phyloP scores from a whole-genome alignment of 2,797 vertebrate species.

The Monodelphis domestica region DNA sequence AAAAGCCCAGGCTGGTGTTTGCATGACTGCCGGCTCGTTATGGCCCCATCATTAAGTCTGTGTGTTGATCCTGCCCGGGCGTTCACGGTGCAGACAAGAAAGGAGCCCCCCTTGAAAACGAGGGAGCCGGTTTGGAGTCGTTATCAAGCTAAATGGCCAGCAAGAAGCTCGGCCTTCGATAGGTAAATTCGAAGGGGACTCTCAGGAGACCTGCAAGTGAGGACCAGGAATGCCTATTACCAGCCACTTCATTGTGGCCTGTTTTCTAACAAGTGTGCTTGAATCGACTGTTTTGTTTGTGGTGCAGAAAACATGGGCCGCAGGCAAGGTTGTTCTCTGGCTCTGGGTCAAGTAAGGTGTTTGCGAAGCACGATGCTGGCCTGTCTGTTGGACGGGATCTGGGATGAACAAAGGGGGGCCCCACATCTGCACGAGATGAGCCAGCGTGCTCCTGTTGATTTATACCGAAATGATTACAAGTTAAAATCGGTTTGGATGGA shows the following conservation, averaged over 20 bases:
- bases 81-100: constrained; percentile 81
- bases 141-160: constrained; percentile 86
- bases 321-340: constrained; percentile 82
- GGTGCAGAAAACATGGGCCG: constrained; percentile 72
- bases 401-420: neutral
- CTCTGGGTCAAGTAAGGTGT: constrained; percentile 74
- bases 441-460: neutral
- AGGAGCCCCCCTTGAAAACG: constrained; percentile 84
- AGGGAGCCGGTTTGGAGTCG: constrained; percentile 82
- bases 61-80: constrained; percentile 83
- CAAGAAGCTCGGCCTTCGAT: constrained; percentile 82
- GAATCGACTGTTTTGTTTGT: constrained; percentile 82
- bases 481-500: neutral
- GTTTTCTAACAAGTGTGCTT: constrained; percentile 81
- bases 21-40: constrained; percentile 85
- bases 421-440: constrained; percentile 30
- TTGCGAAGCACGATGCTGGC: constrained; percentile 7
- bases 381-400: neutral
- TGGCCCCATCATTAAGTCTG: constrained; percentile 92
- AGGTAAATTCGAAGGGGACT: constrained; percentile 84
- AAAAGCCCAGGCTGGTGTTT: constrained; percentile 85
- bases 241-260: constrained; percentile 87
- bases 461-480: neutral
- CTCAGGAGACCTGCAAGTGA: constrained; percentile 90
- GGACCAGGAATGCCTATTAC: constrained; percentile 89